phyloP scores from a whole-genome alignment of 2,888 invertebrate species.

The Silvanus unidentatus region DNA sequence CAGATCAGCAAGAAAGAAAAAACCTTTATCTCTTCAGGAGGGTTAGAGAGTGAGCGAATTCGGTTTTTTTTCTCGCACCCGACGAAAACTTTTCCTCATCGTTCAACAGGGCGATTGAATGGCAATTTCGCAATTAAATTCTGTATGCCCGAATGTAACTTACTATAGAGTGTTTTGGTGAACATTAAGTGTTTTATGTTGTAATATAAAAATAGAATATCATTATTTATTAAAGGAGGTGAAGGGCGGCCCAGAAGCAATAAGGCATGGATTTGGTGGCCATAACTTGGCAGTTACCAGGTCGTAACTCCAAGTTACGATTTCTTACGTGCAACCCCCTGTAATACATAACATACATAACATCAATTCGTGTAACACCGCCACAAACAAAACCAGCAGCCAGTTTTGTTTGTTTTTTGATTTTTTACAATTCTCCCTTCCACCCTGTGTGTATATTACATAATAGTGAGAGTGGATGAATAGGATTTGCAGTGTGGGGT shows the following conservation, averaged over 20 bases:
- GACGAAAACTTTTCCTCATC: background rate
- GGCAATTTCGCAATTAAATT: no score
- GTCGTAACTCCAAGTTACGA: conserved; percentile 41
- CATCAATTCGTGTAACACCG: background rate
- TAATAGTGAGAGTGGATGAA: no score
- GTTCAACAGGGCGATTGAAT: no score
- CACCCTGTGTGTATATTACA: no score
- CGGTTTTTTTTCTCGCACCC: background rate
- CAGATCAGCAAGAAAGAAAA: conserved; percentile 40
- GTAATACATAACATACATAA: background rate
- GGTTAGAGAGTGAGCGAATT: background rate
- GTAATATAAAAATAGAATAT: background rate
- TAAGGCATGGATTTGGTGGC: conserved; percentile 37
- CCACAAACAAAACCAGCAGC: no score
- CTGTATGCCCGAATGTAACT: no score
- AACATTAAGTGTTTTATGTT: no score
- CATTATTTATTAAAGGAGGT: conserved; percentile 22
- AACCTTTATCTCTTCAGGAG: conserved; percentile 27
- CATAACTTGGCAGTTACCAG: conserved; percentile 43
- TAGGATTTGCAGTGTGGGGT: no score
- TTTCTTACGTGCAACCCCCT: conserved; percentile 19
- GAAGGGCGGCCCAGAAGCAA: conserved; percentile 23
- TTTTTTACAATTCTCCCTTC: no score
- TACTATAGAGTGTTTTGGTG: no score
- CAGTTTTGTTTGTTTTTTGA: no score